A percentile compares a stretch with the other conserved stretches of the same genome.
These are phyloP conservation scores for Corythornis vintsioides DNA, from an alignment of 2,113 vertebrate species.

Conservation along the genomic window DNA sequence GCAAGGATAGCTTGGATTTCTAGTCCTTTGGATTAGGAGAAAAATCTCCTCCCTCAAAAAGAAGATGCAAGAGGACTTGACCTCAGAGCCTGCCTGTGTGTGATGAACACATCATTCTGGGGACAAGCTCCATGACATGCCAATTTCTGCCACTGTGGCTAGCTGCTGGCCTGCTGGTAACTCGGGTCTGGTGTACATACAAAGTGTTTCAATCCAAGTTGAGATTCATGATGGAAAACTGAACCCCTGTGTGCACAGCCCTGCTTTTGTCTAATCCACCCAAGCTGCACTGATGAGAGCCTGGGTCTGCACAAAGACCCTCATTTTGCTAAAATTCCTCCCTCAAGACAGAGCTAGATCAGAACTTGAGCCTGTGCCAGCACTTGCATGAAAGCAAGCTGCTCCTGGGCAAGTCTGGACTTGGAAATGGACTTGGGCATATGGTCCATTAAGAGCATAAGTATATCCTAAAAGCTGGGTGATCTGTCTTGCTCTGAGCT, in stretches of 20 bases:
- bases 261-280: background rate
- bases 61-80: background rate
- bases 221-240: background rate
- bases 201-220: background rate
- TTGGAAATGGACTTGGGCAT: background rate
- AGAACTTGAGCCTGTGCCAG: background rate
- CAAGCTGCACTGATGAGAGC: background rate
- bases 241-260: background rate
- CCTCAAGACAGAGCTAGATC: background rate
- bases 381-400: background rate
- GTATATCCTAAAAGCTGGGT: background rate
- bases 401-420: background rate
- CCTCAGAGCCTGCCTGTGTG: background rate
- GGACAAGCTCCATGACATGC: background rate
- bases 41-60: background rate
- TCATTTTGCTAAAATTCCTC: background rate
- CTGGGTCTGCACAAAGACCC: background rate
- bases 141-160: background rate
- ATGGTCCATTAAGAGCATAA: background rate
- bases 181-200: background rate
- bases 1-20: background rate
- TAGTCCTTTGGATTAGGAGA: background rate
- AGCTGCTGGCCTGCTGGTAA: background rate
- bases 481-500: background rate
- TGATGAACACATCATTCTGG: background rate